A percentile compares a stretch with the other conserved stretches of the same genome.
Evolutionary conservation across 2,113 vertebrate genomes (phyloP).

Genomic region (Tychaedon coryphoeus): DNA sequence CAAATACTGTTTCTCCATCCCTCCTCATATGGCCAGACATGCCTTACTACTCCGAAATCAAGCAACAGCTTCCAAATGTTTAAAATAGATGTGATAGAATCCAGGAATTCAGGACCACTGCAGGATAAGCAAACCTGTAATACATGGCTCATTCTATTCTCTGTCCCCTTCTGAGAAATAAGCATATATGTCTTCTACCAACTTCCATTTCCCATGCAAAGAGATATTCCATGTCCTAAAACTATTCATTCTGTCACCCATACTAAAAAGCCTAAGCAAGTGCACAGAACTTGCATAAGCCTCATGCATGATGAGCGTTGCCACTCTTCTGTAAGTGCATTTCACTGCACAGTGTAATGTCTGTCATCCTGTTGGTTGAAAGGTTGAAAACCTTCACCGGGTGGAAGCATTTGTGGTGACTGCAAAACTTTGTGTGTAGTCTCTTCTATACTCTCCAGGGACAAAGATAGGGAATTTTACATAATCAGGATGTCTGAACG

Average conservation of each 20-base stretch:
- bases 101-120: background rate
- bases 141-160: background rate
- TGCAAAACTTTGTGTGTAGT: background rate
- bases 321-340: background rate
- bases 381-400: background rate
- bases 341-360: background rate
- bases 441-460: background rate
- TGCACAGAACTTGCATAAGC: background rate
- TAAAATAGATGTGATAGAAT: background rate
- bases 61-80: background rate
- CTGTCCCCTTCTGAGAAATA: background rate
- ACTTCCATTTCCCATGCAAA: background rate
- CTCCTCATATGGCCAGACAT: background rate
- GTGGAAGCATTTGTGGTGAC: background rate
- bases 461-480: background rate
- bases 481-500: background rate
- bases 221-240: background rate
- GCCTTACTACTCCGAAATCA: background rate
- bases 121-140: background rate
- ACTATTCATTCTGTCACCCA: background rate
- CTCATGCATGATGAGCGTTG: background rate
- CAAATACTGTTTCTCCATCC: rapidly evolving
- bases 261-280: background rate
- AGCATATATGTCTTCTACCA: background rate
- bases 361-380: background rate